phyloP scores from a whole-genome alignment of 2,797 vertebrate species.

The Pipistrellus kuhlii region DNA sequence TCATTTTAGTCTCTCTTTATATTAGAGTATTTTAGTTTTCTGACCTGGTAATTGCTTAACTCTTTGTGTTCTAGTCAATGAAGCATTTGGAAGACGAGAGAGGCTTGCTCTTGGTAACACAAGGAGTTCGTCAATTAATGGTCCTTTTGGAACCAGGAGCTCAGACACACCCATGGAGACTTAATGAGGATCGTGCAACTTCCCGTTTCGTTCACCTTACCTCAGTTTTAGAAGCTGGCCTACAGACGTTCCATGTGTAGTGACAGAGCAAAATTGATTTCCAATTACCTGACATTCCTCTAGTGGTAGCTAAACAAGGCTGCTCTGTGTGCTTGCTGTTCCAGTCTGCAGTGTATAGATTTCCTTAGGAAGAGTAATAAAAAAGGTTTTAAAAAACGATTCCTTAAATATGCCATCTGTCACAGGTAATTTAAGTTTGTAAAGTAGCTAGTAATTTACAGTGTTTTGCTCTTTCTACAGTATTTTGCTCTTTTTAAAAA shows the following conservation, averaged over 20 bases:
- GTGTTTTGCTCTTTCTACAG: background rate
- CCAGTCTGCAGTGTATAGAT: no score
- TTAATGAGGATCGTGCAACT: conserved; percentile 70
- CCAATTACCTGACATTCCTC: background rate
- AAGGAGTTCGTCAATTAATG: conserved; percentile 79
- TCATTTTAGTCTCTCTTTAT: background rate
- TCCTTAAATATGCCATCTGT: conserved; percentile 41
- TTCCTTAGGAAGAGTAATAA: conserved; percentile 57
- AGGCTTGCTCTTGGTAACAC: conserved; percentile 87
- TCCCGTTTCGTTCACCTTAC: background rate
- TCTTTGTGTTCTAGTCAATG: conserved; percentile 89
- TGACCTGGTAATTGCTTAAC: background rate
- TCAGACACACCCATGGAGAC: conserved; percentile 90
- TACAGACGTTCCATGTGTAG: background rate
- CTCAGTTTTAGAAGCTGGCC: background rate
- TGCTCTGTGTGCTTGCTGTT: background rate
- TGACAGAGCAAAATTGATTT: background rate
- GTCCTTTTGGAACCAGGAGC: conserved; percentile 80
- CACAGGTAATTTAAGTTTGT: background rate
- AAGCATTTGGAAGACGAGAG: conserved; percentile 94
- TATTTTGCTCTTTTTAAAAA: background rate
- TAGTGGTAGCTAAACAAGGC: background rate
- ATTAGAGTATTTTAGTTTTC: background rate
- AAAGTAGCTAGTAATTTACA: background rate
- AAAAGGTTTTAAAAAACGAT: background rate